Conservation (phyloP, 2,797 vertebrate genomes). For the Pyrocephalus nanus region DNA sequence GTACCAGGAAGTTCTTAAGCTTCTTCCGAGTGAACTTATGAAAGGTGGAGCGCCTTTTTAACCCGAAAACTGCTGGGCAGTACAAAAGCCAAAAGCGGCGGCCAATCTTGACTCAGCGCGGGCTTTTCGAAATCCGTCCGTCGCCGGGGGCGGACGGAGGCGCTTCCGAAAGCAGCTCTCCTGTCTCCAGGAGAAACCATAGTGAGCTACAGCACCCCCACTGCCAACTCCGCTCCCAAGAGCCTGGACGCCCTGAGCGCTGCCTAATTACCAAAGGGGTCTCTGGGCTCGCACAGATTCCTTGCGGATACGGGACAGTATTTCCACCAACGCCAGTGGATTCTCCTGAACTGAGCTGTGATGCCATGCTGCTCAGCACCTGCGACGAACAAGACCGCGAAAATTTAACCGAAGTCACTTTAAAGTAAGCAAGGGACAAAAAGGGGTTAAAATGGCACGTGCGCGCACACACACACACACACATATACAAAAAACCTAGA, state of each 20-base stretch:
- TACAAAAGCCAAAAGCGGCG: neutral
- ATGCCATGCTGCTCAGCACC: fast-evolving
- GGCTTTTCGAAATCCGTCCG: neutral
- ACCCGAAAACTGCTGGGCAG: neutral
- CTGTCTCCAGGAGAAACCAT: fast-evolving
- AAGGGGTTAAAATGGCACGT: fast-evolving
- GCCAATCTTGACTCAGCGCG: neutral
- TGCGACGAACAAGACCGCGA: fast-evolving
- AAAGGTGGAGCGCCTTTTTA: fast-evolving
- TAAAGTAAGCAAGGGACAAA: fast-evolving
- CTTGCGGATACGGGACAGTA: fast-evolving
- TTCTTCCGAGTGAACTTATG: neutral
- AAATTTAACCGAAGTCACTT: fast-evolving
- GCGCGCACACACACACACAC: fast-evolving
- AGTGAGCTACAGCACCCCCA: fast-evolving
- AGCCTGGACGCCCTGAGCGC: fast-evolving
- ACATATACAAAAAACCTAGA: no score
- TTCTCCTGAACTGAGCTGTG: fast-evolving
- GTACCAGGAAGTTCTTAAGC: neutral
- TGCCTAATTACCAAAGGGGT: fast-evolving
- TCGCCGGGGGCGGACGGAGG: neutral
- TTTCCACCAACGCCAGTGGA: fast-evolving
- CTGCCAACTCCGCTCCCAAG: fast-evolving
- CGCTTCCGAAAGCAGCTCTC: neutral
- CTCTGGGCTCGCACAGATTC: fast-evolving